Conservation (phyloP, 2,113 vertebrate genomes). For the Progne subis region DNA sequence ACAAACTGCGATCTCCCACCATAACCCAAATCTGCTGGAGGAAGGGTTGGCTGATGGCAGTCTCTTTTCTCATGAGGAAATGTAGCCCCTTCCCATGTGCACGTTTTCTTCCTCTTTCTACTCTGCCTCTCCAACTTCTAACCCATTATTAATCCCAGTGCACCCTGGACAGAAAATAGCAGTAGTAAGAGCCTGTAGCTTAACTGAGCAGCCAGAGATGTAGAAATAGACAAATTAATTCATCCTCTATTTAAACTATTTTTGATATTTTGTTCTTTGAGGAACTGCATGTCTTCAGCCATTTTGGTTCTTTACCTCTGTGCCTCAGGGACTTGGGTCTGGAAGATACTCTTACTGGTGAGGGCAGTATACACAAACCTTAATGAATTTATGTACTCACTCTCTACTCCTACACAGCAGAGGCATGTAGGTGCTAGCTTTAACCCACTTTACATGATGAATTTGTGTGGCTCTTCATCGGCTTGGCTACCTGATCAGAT, state of each 20-base stretch:
- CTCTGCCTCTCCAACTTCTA: not conserved
- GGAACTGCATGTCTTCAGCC: not conserved
- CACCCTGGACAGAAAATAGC: not conserved
- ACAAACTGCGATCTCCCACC: not conserved
- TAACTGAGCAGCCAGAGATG: not conserved
- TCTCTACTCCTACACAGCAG: not conserved
- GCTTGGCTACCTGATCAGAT: not conserved
- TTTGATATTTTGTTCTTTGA: not conserved
- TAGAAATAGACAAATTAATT: not conserved
- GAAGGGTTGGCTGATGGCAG: not conserved
- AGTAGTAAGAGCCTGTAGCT: not conserved
- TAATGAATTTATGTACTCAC: not conserved
- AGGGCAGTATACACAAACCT: not conserved
- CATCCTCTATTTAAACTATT: not conserved
- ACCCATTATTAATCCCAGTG: not conserved
- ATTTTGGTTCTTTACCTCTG: not conserved
- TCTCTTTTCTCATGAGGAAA: not conserved
- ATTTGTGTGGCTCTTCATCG: fast-evolving
- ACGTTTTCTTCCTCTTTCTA: not conserved
- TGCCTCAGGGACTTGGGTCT: not conserved
- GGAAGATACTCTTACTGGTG: not conserved
- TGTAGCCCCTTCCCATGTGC: not conserved
- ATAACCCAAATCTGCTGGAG: not conserved
- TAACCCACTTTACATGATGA: not conserved
- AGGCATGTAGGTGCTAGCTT: not conserved